phyloP scores from a whole-genome alignment of 2,113 vertebrate genomes.

The Neolamprologus kungweensis region DNA sequence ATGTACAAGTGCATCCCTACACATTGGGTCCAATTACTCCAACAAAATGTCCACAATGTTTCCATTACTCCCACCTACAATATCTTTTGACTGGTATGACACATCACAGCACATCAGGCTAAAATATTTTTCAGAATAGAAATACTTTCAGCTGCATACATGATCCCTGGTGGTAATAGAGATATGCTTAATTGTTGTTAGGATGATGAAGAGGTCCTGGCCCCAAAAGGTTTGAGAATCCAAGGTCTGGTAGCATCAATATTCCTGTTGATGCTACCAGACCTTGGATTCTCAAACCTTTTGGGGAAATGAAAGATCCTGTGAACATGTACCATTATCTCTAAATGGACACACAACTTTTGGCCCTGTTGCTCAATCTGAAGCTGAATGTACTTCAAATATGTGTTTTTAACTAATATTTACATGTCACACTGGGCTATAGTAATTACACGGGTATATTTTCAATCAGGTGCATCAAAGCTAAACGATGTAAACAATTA shows the following conservation, averaged over 20 bases:
- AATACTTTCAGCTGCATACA: not conserved
- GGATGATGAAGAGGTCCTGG: not conserved
- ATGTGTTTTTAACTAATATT: not conserved
- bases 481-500: not conserved
- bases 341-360: not conserved
- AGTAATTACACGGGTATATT: not conserved
- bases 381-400: slow-evolving; percentile 55
- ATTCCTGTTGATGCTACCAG: not conserved
- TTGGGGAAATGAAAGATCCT: not conserved
- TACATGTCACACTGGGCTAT: not conserved
- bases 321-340: not conserved
- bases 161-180: not conserved
- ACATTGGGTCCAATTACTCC: not conserved
- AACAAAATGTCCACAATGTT: not conserved
- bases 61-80: not conserved
- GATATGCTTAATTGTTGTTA: not conserved
- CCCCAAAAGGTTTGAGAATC: not conserved
- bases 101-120: not conserved
- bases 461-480: not conserved
- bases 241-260: not conserved
- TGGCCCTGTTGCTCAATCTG: not conserved
- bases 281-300: too few species aligned
- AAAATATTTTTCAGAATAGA: not conserved
- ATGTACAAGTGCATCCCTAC: not conserved
- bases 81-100: not conserved